phyloP scores from a whole-genome alignment of 2,888 invertebrate species.

The Diogma glabrata region DNA sequence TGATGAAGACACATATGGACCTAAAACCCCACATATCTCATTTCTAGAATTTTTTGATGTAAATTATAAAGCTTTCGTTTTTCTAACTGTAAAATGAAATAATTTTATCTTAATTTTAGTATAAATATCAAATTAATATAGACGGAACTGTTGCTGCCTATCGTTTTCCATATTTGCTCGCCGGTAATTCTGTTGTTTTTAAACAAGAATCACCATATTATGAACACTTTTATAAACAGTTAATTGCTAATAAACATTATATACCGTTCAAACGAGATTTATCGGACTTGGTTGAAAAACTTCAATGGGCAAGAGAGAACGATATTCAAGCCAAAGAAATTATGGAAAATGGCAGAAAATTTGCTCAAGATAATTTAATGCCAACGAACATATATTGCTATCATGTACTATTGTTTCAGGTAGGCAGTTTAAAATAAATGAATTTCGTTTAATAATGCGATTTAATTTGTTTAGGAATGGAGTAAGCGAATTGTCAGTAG shows the following conservation, averaged over 20 bases:
- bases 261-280: constrained; percentile 71
- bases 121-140: constrained; percentile 86
- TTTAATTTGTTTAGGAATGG: constrained; percentile 66
- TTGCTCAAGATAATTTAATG: constrained; percentile 64
- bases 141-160: constrained; percentile 98
- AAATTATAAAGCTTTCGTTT: constrained; percentile 27
- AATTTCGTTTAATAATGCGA: too few relatives aligned
- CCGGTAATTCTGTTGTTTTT: constrained; percentile 75
- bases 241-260: constrained; percentile 69
- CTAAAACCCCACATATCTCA: constrained; percentile 69
- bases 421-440: too few relatives aligned
- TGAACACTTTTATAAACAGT: constrained; percentile 80
- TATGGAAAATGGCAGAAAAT: constrained; percentile 52
- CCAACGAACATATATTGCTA: constrained; percentile 84
- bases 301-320: constrained; percentile 65
- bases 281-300: constrained; percentile 63
- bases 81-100: background rate
- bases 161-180: constrained; percentile 80
- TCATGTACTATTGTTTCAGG: constrained; percentile 58
- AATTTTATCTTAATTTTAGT: constrained; percentile 42
- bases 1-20: constrained; percentile 73
- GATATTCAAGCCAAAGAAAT: constrained; percentile 57
- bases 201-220: constrained; percentile 92
- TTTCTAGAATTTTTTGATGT: constrained; percentile 94
- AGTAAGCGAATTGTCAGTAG: constrained; percentile 49